Base-by-base conservation (phyloP, 2,797 vertebrate genomes). In the Myotis vivesi region DNA sequence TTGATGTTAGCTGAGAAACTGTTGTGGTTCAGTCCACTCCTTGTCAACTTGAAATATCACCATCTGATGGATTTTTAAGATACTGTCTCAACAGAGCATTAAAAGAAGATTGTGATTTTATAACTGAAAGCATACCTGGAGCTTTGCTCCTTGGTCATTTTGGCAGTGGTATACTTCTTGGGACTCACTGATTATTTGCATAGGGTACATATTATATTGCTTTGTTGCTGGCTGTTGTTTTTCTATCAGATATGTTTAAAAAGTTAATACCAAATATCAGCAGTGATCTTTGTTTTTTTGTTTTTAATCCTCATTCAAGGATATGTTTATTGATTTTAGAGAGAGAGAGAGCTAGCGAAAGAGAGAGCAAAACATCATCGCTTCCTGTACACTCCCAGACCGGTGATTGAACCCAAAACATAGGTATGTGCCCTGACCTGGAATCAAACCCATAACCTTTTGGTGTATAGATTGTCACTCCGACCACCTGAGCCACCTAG, bases 51-150 rank as follows among this genome's bases (percentile, higher is more conserved):
- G 87, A 81, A 92, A 79, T 92, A 81, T 73, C 81, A 44, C 16
- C 22, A 57, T 94, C 73, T 92, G 91, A 68, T 90, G 55, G 66
- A 71, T 81, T 89, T 96, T 94, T 83, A 92, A 77, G 83, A 62
- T 94, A 71, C 12, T 89, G 7, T 72, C 25, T 87, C 36, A 69
- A 16, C 20, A 59, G 57, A 87, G 3, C 9, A 41, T 89, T 81
- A 62, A 91, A 81, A 66, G 30, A 46, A 83, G 66, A 2, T 62
- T 89, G 46, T 89, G 51, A 46, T 96, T 96, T 92, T 75, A 49
- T 20, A 91, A 13, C 66, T 79, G 22, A 79, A 85, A 77, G 71
- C 7, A 71, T 10, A 59, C 6, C 76, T 88, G n/a, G 68, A 94
- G 23, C 53, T 91, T 89, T 96, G 51, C 36, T 89, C 36, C n/a